Percentiles rank a stretch among this genome's conserved stretches.
These are phyloP conservation scores for Crenichthys baileyi DNA, from an alignment of 2,797 vertebrate genomes.

Conservation along the genomic window DNA sequence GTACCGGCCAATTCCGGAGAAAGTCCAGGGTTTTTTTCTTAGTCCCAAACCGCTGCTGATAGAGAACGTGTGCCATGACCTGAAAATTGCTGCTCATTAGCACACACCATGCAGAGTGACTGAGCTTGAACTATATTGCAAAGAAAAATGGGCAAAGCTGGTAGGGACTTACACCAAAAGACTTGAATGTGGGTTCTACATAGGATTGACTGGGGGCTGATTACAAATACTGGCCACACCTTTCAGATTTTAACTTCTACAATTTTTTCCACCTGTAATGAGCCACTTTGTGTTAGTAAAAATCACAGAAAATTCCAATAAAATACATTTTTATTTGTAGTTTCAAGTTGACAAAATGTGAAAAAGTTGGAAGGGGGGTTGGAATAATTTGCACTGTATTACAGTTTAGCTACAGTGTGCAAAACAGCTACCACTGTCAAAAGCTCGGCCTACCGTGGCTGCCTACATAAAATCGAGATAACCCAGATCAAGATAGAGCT, in stretches of 20 bases:
- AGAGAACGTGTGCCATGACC: too few relatives aligned
- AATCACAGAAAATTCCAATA: background rate
- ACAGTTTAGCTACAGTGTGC: background rate
- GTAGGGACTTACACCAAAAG: too few relatives aligned
- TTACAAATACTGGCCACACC: background rate
- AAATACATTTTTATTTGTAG: background rate
- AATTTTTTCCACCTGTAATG: background rate
- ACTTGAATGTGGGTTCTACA: too few relatives aligned
- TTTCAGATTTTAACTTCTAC: too few relatives aligned
- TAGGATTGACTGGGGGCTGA: background rate
- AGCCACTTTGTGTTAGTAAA: background rate
- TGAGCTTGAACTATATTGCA: too few relatives aligned
- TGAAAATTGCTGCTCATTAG: too few relatives aligned
- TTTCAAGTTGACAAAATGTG: background rate
- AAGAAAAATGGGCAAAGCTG: too few relatives aligned
- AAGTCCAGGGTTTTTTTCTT: too few relatives aligned
- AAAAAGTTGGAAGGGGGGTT: background rate
- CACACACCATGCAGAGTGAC: too few relatives aligned
- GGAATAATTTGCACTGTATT: background rate
- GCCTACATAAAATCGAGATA: slow-evolving; percentile 17
- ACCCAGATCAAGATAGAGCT: slow-evolving; percentile 29
- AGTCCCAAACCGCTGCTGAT: too few relatives aligned
- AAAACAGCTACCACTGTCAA: slow-evolving; percentile 2
- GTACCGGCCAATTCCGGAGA: too few relatives aligned
- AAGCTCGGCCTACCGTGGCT: background rate